These are phyloP conservation scores for Mormyrus hasselquistii DNA, from an alignment of 2,797 vertebrate species.

Conservation along the genomic window DNA sequence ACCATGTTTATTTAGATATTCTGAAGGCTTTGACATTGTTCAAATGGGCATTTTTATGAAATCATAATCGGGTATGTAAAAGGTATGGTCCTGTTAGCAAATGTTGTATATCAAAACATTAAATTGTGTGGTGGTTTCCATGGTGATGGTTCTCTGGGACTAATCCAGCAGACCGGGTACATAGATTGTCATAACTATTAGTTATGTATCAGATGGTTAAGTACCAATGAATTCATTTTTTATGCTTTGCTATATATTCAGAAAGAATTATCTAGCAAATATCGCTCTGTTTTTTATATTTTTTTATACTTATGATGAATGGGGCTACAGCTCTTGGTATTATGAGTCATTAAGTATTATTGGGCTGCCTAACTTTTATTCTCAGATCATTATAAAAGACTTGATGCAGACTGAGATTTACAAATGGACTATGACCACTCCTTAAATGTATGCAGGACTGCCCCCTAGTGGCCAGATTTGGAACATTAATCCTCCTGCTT, in stretches of 20 bases:
- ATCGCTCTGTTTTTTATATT: background rate
- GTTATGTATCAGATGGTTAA: background rate
- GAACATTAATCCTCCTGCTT: background rate
- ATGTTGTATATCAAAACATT: background rate
- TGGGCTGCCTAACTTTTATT: background rate
- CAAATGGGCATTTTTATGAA: background rate
- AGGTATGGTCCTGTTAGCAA: background rate
- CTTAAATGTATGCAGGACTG: background rate
- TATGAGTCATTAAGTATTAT: background rate
- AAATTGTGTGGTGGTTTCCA: background rate
- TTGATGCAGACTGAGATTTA: background rate
- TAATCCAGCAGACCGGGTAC: background rate
- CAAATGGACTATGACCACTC: background rate
- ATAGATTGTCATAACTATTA: background rate
- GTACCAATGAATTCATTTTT: background rate
- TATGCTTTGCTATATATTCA: background rate
- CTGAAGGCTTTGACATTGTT: background rate
- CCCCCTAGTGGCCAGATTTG: constrained; percentile 23
- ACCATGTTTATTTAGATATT: background rate
- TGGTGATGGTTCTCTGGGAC: background rate
- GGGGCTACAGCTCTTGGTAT: background rate
- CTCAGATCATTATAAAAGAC: background rate
- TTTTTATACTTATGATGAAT: background rate
- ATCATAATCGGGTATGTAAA: background rate
- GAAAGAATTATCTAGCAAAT: background rate